Conservation (phyloP, 2,888 invertebrate species). For the Geophilus truncorum region DNA sequence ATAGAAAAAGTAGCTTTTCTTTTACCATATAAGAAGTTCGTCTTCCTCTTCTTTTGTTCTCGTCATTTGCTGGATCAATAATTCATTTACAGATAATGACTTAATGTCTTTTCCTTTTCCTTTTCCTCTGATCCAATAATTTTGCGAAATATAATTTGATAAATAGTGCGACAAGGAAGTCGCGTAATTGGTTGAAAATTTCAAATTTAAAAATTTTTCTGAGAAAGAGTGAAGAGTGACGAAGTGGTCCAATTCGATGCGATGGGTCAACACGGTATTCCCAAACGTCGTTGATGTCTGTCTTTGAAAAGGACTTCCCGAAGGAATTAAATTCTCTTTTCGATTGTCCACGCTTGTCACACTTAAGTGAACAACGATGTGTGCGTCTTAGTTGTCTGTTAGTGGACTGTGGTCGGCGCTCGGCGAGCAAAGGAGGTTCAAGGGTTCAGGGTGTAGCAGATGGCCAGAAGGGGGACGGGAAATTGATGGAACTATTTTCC, state of each 20-base stretch:
- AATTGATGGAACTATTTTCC: neutral
- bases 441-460: neutral
- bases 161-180: neutral
- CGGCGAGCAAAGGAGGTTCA: neutral
- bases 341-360: slow-evolving; percentile 1
- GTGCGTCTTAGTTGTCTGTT: slow-evolving; percentile 12
- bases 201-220: neutral
- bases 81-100: slow-evolving; percentile 23
- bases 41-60: neutral
- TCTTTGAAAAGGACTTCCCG: neutral
- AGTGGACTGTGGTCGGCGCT: slow-evolving; percentile 10
- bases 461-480: neutral
- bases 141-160: neutral
- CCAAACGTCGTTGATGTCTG: neutral
- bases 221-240: neutral
- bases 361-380: slow-evolving; percentile 12
- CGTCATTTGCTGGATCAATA: slow-evolving; percentile 3
- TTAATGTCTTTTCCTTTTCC: neutral
- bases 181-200: neutral
- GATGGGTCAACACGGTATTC: neutral
- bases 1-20: neutral
- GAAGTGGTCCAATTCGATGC: neutral
- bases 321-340: slow-evolving; percentile 10
- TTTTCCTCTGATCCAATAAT: slow-evolving; percentile 13
- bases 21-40: neutral